Conservation (phyloP, 64 coral and sea anemone genomes). For the Stylophora pistillata region DNA sequence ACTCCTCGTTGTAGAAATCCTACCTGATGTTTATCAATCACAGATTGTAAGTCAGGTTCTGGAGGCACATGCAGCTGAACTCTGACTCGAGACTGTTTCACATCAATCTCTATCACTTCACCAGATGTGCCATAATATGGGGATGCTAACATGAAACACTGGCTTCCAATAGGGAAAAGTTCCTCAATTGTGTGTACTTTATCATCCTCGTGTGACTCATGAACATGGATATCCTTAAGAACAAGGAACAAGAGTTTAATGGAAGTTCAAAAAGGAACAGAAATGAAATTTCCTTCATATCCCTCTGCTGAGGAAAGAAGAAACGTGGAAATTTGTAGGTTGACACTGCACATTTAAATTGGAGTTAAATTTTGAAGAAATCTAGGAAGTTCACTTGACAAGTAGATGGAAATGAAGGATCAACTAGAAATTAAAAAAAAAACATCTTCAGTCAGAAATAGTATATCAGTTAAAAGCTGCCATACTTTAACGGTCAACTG, state of each 20-base stretch:
- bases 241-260: background rate
- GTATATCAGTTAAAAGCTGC: background rate
- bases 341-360: no score
- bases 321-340: background rate
- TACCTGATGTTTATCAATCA: conserved; percentile 66
- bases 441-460: background rate
- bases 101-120: conserved; percentile 88
- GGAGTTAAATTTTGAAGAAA: no score
- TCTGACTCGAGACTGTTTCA: conserved; percentile 83
- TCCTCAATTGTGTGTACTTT: conserved; percentile 76
- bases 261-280: no score
- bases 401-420: no score
- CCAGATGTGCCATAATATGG: conserved; percentile 92
- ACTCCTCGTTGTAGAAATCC: background rate
- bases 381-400: no score
- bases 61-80: conserved; percentile 80
- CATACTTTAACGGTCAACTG: conserved; percentile 75
- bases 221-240: conserved; percentile 79
- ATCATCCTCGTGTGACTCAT: conserved; percentile 59
- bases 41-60: conserved; percentile 72
- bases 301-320: background rate
- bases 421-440: no score
- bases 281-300: no score
- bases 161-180: conserved; percentile 80
- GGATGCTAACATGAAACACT: conserved; percentile 93